phyloP scores from a whole-genome alignment of 2,888 invertebrate species.

The Callosobruchus maculatus region DNA sequence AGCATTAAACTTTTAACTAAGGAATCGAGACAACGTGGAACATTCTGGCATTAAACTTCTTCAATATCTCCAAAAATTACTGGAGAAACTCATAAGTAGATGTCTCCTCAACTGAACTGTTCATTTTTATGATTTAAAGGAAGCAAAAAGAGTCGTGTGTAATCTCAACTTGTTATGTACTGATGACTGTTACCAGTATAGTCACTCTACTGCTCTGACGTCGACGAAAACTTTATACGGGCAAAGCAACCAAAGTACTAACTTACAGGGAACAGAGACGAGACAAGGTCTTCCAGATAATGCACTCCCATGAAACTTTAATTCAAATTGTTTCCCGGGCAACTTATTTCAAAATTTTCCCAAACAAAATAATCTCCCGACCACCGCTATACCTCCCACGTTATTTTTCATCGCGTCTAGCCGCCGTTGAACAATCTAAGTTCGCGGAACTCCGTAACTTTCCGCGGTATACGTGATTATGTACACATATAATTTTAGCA shows the following conservation, averaged over 20 bases:
- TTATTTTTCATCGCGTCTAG: neutral
- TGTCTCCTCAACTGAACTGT: too few relatives aligned
- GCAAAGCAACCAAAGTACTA: neutral
- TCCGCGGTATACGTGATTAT: slow-evolving; percentile 18
- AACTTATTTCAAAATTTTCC: neutral
- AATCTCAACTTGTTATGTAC: neutral
- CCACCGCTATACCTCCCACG: neutral
- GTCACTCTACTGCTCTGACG: neutral
- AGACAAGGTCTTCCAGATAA: neutral
- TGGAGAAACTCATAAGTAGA: too few relatives aligned
- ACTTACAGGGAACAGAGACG: neutral
- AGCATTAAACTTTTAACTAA: too few relatives aligned
- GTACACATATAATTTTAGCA: slow-evolving; percentile 15
- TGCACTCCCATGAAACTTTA: neutral
- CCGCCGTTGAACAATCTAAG: slow-evolving; percentile 21
- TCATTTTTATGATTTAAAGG: too few relatives aligned
- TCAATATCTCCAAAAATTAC: too few relatives aligned
- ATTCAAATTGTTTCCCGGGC: neutral
- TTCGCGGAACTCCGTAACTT: slow-evolving; percentile 15
- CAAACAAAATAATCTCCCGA: neutral
- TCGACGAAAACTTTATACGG: neutral
- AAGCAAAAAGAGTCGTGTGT: neutral
- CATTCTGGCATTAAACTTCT: too few relatives aligned
- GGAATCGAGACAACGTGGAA: too few relatives aligned
- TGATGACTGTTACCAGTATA: neutral